Evolutionary conservation across 2,888 invertebrate genomes (phyloP), one percentile per base, ranked within the genome.

Genomic region (Ichneumoninae sp.): DNA sequence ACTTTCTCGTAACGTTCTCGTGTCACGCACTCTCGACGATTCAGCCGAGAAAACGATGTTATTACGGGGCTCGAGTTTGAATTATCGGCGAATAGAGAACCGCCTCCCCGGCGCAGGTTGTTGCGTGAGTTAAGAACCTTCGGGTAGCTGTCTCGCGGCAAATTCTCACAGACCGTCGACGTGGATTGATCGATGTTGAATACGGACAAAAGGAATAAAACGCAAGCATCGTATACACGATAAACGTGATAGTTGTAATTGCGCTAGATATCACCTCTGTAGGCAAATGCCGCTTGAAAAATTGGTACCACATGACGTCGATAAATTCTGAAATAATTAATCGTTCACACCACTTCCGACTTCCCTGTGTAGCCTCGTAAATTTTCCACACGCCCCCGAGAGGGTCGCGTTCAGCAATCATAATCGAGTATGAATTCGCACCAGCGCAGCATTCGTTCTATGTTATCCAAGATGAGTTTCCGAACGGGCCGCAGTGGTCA

Each of bases 21-120:
- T 66, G 40, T 40, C 66, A 66, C 66, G 66, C 40, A 66, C 66
- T 40, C 36, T 1, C 66, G 19, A 66, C n/a, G 22, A 36, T 66
- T 66, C 26, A 40, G 7, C n/a, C 22, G 40, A 5, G 66, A 66
- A 10, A 36, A 19, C 19, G 36, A 33, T 40, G 66, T 66, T 66
- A 66, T 40, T 40, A 19, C 40, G 3, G 13, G 4, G 19, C 40
- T 40, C 19, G 0, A 22, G 36, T 66, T 19, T 22, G 36, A 36
- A 36, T n/a, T 66, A 66, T 40, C 40, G 10, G 40, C 40, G 36
- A 66, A 40, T 30, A 26, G 66, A n/a, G 36, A 13, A 10, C 33
- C 60, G 4, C 60, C 30, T 1, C 33, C 33, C 30, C 5, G 3
- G 4, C 30, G 16, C 33, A n/a, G 30, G 33, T 30, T 30, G 40